A percentile compares a stretch with the other conserved stretches of the same genome.
Evolutionary conservation across 2,888 invertebrate genomes (phyloP).

Genomic region (Dolomedes plantarius): DNA sequence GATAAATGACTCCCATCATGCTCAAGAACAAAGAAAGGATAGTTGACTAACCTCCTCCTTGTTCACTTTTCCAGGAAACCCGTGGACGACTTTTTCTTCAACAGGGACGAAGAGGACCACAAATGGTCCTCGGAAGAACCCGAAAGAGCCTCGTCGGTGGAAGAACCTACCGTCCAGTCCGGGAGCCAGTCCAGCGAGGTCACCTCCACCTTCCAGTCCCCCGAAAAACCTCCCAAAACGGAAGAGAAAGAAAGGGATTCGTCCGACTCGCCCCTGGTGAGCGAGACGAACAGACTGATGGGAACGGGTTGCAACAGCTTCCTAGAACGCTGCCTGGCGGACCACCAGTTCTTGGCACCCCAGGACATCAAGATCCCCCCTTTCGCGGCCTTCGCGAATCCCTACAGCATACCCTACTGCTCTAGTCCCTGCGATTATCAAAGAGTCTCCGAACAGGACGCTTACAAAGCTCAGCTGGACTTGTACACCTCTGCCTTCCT

Average conservation of each 20-base stretch:
- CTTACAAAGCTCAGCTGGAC: slow-evolving; percentile 2
- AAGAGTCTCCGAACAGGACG: slow-evolving; percentile 18
- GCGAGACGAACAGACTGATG: slow-evolving; percentile 22
- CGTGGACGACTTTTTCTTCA: slow-evolving; percentile 52
- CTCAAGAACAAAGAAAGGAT: too few species aligned
- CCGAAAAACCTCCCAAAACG: background rate
- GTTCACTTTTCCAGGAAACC: slow-evolving; percentile 27
- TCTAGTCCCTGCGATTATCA: slow-evolving; percentile 22
- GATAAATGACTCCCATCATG: too few species aligned
- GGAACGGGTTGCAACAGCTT: slow-evolving; percentile 31
- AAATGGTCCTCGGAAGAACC: slow-evolving; percentile 16
- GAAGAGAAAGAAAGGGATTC: slow-evolving; percentile 16
- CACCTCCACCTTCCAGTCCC: background rate
- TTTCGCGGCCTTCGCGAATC: slow-evolving; percentile 3
- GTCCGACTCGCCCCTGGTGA: slow-evolving; percentile 11
- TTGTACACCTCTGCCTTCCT: background rate
- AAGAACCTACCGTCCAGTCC: background rate
- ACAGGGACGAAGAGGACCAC: slow-evolving; percentile 39
- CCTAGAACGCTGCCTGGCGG: slow-evolving; percentile 40
- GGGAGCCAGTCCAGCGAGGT: background rate
- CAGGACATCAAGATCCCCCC: slow-evolving; percentile 28
- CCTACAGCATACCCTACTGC: background rate
- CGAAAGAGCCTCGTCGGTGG: background rate
- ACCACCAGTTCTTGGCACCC: background rate
- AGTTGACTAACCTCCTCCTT: too few species aligned